Percentiles rank a stretch among this genome's conserved stretches.
phyloP scores from a whole-genome alignment of 2,113 vertebrate genomes.

The Nannobrachium achirus region DNA sequence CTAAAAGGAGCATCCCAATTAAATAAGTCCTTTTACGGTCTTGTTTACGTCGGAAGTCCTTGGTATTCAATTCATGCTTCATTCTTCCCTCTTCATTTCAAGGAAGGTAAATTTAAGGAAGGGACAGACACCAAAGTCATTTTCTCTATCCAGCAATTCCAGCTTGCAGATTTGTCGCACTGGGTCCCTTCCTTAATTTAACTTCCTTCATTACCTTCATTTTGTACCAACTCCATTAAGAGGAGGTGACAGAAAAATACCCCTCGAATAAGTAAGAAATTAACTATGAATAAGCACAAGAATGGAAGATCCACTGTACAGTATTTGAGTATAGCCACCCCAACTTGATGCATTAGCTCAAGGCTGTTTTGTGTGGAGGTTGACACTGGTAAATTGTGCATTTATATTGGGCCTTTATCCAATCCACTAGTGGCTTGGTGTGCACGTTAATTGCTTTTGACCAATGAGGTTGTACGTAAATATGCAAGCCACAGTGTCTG shows the following conservation, averaged over 20 bases:
- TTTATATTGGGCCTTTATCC: neutral
- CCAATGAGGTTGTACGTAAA: slow-evolving; percentile 68
- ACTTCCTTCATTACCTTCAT: too few relatives aligned
- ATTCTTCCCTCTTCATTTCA: too few relatives aligned
- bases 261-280: neutral
- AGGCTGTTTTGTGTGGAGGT: slow-evolving; percentile 11
- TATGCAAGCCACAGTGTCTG: slow-evolving; percentile 54
- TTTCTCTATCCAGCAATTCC: too few relatives aligned
- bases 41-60: too few relatives aligned
- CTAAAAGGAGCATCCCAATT: too few relatives aligned
- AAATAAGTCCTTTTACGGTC: too few relatives aligned
- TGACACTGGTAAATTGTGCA: neutral
- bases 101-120: too few relatives aligned
- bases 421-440: slow-evolving; percentile 11
- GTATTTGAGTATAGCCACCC: slow-evolving; percentile 6
- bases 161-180: too few relatives aligned
- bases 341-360: slow-evolving; percentile 40
- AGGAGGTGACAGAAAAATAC: neutral
- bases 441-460: slow-evolving; percentile 66
- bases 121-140: too few relatives aligned
- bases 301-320: slow-evolving; percentile 7
- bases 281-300: slow-evolving; percentile 10
- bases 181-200: too few relatives aligned
- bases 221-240: too few relatives aligned
- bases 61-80: too few relatives aligned